phyloP scores from a whole-genome alignment of 2,113 vertebrate genomes.

The Nerophis lumbriciformis region DNA sequence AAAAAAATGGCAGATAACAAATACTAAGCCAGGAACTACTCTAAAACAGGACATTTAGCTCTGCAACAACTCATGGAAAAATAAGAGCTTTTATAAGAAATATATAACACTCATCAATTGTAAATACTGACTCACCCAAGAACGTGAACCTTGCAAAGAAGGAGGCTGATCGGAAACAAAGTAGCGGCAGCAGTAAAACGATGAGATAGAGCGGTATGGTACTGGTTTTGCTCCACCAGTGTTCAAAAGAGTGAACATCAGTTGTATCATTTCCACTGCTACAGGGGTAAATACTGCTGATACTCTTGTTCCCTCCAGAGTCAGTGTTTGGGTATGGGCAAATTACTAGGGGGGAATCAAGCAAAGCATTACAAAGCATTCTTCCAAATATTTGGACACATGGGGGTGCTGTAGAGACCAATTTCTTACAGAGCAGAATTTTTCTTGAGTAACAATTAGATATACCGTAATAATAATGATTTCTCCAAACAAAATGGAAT shows the following conservation, averaged over 20 bases:
- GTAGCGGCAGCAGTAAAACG: constrained; percentile 82
- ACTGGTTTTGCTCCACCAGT: constrained; percentile 86
- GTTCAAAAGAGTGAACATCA: constrained; percentile 66
- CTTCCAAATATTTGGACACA: too few species aligned
- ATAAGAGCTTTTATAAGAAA: too few species aligned
- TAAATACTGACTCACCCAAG: constrained; percentile 71
- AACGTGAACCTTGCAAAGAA: constrained; percentile 97
- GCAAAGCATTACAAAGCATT: background rate
- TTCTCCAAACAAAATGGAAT: too few species aligned
- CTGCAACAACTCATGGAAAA: too few species aligned
- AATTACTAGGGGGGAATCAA: constrained; percentile 73
- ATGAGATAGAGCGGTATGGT: constrained; percentile 91
- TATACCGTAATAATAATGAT: too few species aligned
- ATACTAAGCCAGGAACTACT: too few species aligned
- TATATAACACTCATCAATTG: background rate
- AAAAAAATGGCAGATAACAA: too few species aligned
- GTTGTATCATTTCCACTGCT: constrained; percentile 49
- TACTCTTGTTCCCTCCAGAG: constrained; percentile 33
- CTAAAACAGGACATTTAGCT: too few species aligned
- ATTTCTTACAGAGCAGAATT: too few species aligned
- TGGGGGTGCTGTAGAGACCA: too few species aligned
- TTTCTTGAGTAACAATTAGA: too few species aligned
- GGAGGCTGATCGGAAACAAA: constrained; percentile 93
- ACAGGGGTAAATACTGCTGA: background rate
- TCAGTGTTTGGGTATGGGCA: constrained; percentile 73